Evolutionary conservation across 2,888 invertebrate species (phyloP), one percentile per base, ranked within the genome.

Genomic region (Limnephilus auricula): DNA sequence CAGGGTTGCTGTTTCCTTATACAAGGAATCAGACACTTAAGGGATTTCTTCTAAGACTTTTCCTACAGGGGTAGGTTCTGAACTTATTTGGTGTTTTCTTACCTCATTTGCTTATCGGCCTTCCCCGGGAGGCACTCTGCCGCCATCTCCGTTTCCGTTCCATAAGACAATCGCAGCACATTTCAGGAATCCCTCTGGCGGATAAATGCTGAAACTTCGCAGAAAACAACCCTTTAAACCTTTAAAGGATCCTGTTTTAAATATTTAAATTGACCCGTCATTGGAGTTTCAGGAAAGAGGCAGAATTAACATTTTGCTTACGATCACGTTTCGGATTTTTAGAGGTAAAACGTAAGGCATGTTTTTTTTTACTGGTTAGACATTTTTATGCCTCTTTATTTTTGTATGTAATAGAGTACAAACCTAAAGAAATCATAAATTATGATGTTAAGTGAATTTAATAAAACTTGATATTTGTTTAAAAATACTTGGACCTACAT

Each of bases 71-170:
- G 85, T 85, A 65, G 50, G 18, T 18, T 65, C n/a, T n/a, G 6
- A 2, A 30, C 13, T 45, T 50, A 50, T 40, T 12, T 85, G 30
- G 85, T 85, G 30, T 50, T 50, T 85, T 13, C 85, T 45, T 45
- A 45, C 45, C 85, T 85, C 85, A 85, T 85, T 85, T 85, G 40
- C 50, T 85, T 85, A 85, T 85, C 85, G 40, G 45, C 25, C 34
- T 9, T 31, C 30, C 30, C 25, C 5, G 45, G 31, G 85, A 85
- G 40, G 45, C 31, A 13, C 82, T n/a, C 85, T 50, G 30, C 30
- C 15, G 30, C 85, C 45, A 45, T 30, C 50, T 30, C 45, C 10
- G 40, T 45, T 85, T 85, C 85, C 45, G 31, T 85, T 85, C 45
- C 85, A 85, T 30, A 45, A 45, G 85, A 85, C 85, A 85, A 45